Evolutionary conservation across 1,140 invertebrate genomes (phyloP), one percentile per base, ranked within the genome.

Genomic region (Cherax destructor): DNA sequence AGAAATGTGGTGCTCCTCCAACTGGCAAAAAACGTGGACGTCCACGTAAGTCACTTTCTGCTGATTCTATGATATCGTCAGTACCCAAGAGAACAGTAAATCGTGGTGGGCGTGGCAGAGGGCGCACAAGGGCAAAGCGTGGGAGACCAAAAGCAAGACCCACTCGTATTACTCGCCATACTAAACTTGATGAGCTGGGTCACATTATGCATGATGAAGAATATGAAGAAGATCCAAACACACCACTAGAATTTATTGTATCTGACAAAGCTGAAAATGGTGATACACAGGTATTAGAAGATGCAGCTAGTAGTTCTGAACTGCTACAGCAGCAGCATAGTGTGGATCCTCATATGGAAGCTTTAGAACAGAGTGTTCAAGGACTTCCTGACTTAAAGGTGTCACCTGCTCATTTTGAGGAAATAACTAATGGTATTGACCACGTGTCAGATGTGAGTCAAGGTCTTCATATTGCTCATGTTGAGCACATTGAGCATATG

Each of bases 1-100:
- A 93, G 76, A 93, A 92, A 74, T 93, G 92, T 86, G 92, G 92
- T 21, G 86, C 91, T 76, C 92, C 92, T 83, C 90, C 87, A 18
- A 91, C 90, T 16, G 90, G 90, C 13, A 93, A 88, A 41, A 93
- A 91, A 52, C 87, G 89, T 72, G 88, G 88, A 59, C 69, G 91
- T 59, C 86, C 92, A 76, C 92, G 92, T n/a, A 91, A 91, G 72
- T 76, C 85, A 50, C 56, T 91, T 24, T 79, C 81, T 18, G 74
- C 88, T 52, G 88, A 91, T 49, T 79, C 88, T 18, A 85, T 91
- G 88, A 76, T 91, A 59, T 84, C 83, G 7, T 85, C 81, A 41
- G 88, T 84, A 24, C 18, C 88, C 80, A 91, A 91, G 88, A 91
- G 69, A 79, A 78, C 74, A 49, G 65, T 77, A 50, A 78, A 49